A percentile compares a stretch with the other conserved stretches of the same genome.
These are phyloP conservation scores for Tetranychus urticae DNA, from an alignment of 1,140 invertebrate species.

Conservation along the genomic window DNA sequence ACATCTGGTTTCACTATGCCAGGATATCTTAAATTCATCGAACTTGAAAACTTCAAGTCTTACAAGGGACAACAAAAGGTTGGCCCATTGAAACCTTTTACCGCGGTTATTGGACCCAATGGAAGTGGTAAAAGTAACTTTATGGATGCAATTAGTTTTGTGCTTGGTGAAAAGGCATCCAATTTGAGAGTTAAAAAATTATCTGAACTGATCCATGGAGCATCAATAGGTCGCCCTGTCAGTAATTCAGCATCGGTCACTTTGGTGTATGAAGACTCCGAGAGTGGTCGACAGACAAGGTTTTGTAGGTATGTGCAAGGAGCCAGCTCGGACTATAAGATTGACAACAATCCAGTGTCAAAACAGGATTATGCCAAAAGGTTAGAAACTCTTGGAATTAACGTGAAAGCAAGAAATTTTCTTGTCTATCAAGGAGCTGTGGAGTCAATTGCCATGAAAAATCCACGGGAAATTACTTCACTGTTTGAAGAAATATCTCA, in stretches of 20 bases:
- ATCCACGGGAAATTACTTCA: slow-evolving; percentile 85
- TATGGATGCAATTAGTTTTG: slow-evolving; percentile 99
- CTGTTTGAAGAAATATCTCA: slow-evolving; percentile 84
- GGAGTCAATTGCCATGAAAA: slow-evolving; percentile 99
- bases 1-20: slow-evolving; percentile 9
- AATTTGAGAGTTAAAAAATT: slow-evolving; percentile 80
- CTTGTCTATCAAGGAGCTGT: slow-evolving; percentile 99
- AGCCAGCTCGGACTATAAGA: slow-evolving; percentile 79
- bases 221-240: slow-evolving; percentile 47
- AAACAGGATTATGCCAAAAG: slow-evolving; percentile 61
- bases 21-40: slow-evolving; percentile 53
- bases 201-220: slow-evolving; percentile 86
- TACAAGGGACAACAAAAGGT: slow-evolving; percentile 79
- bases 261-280: slow-evolving; percentile 59
- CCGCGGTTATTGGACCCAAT: slow-evolving; percentile 96
- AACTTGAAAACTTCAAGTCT: slow-evolving; percentile 98
- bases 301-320: slow-evolving; percentile 78
- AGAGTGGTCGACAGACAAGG: slow-evolving; percentile 52
- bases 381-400: slow-evolving; percentile 82
- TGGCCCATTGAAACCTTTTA: slow-evolving; percentile 86
- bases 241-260: slow-evolving; percentile 54
- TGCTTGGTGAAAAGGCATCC: slow-evolving; percentile 92
- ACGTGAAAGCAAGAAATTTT: slow-evolving; percentile 98
- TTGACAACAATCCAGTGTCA: slow-evolving; percentile 59
- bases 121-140: slow-evolving; percentile 99